These are phyloP conservation scores for Temnothorax nylanderi DNA, from an alignment of 1,140 invertebrate genomes.

Conservation along the genomic window DNA sequence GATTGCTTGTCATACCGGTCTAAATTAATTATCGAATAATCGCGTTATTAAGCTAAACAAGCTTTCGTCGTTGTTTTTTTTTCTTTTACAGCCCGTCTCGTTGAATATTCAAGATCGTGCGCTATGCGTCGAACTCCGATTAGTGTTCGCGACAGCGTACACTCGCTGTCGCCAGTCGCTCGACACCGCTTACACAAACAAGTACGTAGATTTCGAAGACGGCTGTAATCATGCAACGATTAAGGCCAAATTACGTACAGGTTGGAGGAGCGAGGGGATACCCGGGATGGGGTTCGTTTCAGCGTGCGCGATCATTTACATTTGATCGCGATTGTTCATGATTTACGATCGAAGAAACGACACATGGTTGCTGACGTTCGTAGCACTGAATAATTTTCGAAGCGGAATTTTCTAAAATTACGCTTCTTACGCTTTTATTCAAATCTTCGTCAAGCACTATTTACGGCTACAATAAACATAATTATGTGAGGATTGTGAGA, in stretches of 20 bases:
- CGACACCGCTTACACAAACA: constrained; percentile 73
- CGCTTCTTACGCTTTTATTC: not conserved
- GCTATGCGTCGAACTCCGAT: not conserved
- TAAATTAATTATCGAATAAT: constrained; percentile 29
- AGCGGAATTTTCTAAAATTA: constrained; percentile 3
- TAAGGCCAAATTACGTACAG: constrained; percentile 48
- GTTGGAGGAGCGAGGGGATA: constrained; percentile 52
- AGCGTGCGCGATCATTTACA: constrained; percentile 36
- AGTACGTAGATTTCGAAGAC: constrained; percentile 72
- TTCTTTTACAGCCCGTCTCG: constrained; percentile 11
- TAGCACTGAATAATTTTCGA: not conserved
- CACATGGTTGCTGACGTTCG: not conserved
- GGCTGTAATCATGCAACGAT: constrained; percentile 61
- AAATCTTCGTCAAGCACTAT: not conserved
- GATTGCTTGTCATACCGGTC: not conserved
- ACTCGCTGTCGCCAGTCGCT: constrained; percentile 43
- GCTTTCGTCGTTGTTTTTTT: not conserved
- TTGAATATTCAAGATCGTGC: not conserved
- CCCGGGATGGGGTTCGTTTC: not conserved
- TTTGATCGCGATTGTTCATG: not conserved
- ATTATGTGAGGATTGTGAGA: not conserved
- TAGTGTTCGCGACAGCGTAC: constrained; percentile 20
- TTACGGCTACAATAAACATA: not conserved
- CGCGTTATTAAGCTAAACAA: constrained; percentile 9
- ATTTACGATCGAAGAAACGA: not conserved